Evolutionary conservation across 2,888 invertebrate species (phyloP), one percentile per base, ranked within the genome.

Genomic region (Hypomecis punctinalis): DNA sequence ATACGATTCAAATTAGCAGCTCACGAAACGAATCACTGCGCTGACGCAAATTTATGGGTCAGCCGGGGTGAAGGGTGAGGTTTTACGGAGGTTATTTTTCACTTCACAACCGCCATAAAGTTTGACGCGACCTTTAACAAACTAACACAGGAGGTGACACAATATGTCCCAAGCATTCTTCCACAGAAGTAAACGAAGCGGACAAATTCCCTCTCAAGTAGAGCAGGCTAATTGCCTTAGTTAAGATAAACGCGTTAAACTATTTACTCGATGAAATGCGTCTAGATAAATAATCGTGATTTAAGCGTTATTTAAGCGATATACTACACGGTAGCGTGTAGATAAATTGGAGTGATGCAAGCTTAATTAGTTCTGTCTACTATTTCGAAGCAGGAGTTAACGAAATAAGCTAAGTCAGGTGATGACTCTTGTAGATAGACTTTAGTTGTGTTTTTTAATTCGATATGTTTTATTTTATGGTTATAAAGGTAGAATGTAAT

Each of bases 221-320:
- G 69, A 74, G 73, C 72, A 69, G 70, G 71, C 71, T 80, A 80
- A 80, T 80, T 80, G 72, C 73, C 49, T 57, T 59, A 67, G 72
- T 77, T 78, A 76, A 76, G 76, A 77, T 77, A 78, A 76, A 71
- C 76, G 70, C 69, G 69, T 72, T 61, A 69, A 63, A 57, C 59
- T 67, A 67, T 67, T 63, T 67, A 69, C 63, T 52, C 45, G 75
- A 66, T 58, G 71, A 78, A 77, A 78, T 75, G 75, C 73, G 11
- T 43, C 23, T 61, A 46, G 74, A 74, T 73, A 75, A 68, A 67
- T 75, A 54, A 72, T 73, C 75, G 73, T 75, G 74, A 76, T 72
- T 76, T 78, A 74, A 73, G 72, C 72, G 76, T 71, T 71, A 70
- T 77, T 76, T 75, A 74, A 75, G 63, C 69, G 73, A 73, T 57